phyloP scores from a whole-genome alignment of 2,113 vertebrate genomes.

The Actinemys pallida region DNA sequence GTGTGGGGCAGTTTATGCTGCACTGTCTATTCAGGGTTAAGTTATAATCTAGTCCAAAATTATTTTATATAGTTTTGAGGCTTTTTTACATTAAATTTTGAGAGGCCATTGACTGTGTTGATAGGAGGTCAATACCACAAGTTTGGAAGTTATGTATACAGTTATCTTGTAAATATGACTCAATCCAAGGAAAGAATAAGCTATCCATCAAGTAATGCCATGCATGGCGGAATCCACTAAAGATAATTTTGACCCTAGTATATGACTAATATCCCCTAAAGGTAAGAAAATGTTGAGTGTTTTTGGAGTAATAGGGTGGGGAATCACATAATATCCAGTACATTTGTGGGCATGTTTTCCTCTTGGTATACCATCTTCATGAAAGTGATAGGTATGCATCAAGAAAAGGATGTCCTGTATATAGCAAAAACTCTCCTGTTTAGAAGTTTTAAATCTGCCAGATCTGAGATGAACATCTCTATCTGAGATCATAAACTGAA shows the following conservation, averaged over 20 bases:
- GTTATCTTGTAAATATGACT: background rate
- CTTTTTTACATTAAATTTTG: background rate
- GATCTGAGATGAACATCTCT: background rate
- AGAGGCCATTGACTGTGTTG: background rate
- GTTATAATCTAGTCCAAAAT: background rate
- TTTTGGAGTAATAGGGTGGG: background rate
- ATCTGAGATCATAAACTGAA: background rate
- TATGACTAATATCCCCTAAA: background rate
- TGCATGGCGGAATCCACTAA: background rate
- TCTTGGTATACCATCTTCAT: background rate
- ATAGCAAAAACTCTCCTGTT: background rate
- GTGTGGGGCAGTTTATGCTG: background rate
- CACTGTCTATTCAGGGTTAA: background rate
- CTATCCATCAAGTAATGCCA: background rate
- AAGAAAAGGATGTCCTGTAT: background rate
- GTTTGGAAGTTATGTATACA: background rate
- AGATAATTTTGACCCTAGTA: background rate
- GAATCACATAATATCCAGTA: background rate
- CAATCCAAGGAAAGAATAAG: background rate
- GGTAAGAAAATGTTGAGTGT: background rate
- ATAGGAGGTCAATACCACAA: background rate
- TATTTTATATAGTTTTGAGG: background rate
- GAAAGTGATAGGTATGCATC: background rate
- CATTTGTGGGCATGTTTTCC: background rate
- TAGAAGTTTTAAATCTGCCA: background rate